Percentiles rank a stretch among this genome's conserved stretches.
Conservation (phyloP, 2,797 vertebrate species). For the Trematomus bernacchii region DNA sequence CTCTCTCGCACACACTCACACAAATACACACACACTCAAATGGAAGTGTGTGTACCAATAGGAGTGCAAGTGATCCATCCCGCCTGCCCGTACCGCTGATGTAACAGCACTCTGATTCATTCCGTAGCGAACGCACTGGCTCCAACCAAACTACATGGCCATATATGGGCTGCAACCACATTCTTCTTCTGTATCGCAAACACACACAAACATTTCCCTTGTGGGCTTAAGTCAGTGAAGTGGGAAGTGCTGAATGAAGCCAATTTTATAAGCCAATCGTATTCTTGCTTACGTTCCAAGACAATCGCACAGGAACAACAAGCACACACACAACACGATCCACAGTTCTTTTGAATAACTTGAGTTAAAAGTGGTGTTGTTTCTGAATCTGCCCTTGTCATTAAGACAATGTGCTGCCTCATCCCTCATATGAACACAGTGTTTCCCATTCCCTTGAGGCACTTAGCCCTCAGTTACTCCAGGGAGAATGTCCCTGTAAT, state of each 20-base stretch:
- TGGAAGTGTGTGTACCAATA: slow-evolving; percentile 76
- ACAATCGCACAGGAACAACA: slow-evolving; percentile 15
- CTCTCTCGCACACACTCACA: slow-evolving; percentile 37
- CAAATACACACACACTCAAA: slow-evolving; percentile 51
- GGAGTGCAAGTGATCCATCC: slow-evolving; percentile 72
- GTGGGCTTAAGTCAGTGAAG: slow-evolving; percentile 61
- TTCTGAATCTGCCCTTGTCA: slow-evolving; percentile 33
- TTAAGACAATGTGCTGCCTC: slow-evolving; percentile 33
- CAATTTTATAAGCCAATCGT: slow-evolving; percentile 32
- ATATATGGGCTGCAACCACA: slow-evolving; percentile 73
- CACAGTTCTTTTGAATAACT: slow-evolving; percentile 11
- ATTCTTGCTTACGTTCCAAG: slow-evolving; percentile 24
- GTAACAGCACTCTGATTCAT: slow-evolving; percentile 83
- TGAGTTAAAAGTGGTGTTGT: background rate
- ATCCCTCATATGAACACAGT: background rate
- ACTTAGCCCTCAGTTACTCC: too few species aligned
- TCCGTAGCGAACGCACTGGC: slow-evolving; percentile 68
- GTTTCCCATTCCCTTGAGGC: too few species aligned
- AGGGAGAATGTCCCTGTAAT: too few species aligned
- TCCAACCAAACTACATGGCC: slow-evolving; percentile 71
- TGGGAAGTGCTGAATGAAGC: slow-evolving; percentile 67
- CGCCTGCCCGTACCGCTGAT: slow-evolving; percentile 75
- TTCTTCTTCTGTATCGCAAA: slow-evolving; percentile 60
- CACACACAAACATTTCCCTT: slow-evolving; percentile 65
- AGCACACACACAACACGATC: background rate